Base-by-base conservation (phyloP, 2,888 invertebrate genomes). In the Drosophila fungiperda region DNA sequence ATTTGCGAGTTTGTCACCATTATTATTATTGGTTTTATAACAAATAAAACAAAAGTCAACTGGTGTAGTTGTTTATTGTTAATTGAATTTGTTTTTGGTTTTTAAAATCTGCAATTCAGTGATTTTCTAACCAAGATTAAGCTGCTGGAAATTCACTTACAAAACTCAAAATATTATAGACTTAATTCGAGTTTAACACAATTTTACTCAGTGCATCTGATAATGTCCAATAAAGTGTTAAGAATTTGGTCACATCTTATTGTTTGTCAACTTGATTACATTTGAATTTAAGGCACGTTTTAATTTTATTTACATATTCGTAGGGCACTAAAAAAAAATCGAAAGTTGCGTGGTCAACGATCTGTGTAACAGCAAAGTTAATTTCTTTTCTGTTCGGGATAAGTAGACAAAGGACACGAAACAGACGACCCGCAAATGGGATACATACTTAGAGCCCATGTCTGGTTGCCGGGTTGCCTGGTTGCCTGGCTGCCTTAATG, bases 371-470 rank as follows among this genome's bases (percentile, higher is more conserved):
- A 63, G 62, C 70, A 40, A 53, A 59, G 65, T 48, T 74, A 68
- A 82, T 71, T 80, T 73, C 62, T 54, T 71, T 80, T 73, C 62
- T 54, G 55, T 66, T 33, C 17, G 52, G 59, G 62, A 54, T 11
- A 70, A 49, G 66, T 63, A 74, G 70, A 69, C 70, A 74, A 77
- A 70, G 59, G 66, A 67, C 35, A 32, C 59, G 38, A 65, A 20
- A 36, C 26, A 66, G 68, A 54, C 49, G 70, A 59, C 63, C 74
- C 75, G 75, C 69, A 85, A 83, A 83, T 83, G 78, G 68, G 68
- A 73, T 78, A 78, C 77, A 77, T 62, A 77, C 72, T 68, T 62
- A n/a, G 58, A 54, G 68, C 53, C 53, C 66, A 58, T 73, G 73
- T 50, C 65, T 35, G 32, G 32, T 12, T n/a, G n/a, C 7, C 52